phyloP scores from a whole-genome alignment of 1,140 invertebrate genomes.

The Lasioglossum albipes region DNA sequence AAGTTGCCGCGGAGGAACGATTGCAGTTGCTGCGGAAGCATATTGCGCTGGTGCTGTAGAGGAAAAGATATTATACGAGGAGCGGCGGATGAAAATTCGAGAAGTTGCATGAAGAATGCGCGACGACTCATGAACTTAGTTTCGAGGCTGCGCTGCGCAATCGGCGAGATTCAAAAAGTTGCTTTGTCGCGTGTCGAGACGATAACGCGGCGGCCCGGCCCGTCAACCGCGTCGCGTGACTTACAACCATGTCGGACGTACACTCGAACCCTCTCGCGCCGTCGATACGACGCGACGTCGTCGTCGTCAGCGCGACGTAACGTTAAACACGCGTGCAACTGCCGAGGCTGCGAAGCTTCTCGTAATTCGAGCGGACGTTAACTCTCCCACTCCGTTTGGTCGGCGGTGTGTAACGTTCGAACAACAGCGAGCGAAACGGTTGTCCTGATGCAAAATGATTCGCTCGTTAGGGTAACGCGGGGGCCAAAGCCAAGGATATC shows the following conservation, averaged over 20 bases:
- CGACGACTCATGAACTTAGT: no score
- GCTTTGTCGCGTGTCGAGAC: background rate
- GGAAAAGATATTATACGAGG: no score
- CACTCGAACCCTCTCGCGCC: background rate
- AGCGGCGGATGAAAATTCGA: no score
- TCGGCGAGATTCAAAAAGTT: background rate
- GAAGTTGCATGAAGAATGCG: no score
- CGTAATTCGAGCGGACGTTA: slow-evolving; percentile 5
- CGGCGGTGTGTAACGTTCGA: background rate
- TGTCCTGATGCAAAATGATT: slow-evolving; percentile 7
- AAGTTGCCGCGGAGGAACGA: no score
- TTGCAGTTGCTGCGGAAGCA: background rate
- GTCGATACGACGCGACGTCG: background rate
- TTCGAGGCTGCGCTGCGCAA: no score
- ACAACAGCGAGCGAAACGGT: slow-evolving; percentile 15
- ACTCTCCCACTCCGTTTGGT: background rate
- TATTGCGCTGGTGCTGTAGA: background rate
- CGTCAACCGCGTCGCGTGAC: background rate
- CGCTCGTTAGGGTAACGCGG: background rate
- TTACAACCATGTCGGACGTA: background rate
- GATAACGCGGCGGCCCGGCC: background rate
- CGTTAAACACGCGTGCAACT: slow-evolving; percentile 2
- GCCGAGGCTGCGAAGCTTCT: background rate
- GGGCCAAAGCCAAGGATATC: slow-evolving; percentile 24
- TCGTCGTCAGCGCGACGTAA: slow-evolving; percentile 5